Evolutionary conservation across 53 echinoderm and acorn worm species (phyloP).

Genomic region (Hippasteria phrygiana): DNA sequence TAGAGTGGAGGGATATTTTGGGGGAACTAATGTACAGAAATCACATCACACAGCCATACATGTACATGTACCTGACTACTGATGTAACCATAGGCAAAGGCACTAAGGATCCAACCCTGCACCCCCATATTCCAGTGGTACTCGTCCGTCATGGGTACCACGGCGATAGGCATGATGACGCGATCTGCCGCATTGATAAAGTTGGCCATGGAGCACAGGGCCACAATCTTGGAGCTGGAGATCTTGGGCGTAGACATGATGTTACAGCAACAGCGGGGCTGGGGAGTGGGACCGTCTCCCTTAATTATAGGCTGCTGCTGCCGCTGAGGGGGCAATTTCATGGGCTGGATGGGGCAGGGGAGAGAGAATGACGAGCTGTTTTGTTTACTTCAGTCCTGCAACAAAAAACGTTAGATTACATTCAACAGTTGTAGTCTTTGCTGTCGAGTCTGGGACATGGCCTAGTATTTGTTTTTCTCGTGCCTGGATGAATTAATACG

Average conservation of each 20-base stretch:
- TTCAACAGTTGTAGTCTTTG: too few relatives aligned
- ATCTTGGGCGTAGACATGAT: constrained; percentile 32
- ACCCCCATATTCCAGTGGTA: constrained; percentile 87
- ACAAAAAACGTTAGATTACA: neutral
- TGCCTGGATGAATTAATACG: too few relatives aligned
- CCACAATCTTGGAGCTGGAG: constrained; percentile 84
- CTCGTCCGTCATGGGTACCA: constrained; percentile 92
- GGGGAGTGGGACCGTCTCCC: neutral
- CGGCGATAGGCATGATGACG: constrained; percentile 98
- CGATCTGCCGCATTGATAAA: constrained; percentile 99
- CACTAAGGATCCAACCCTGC: constrained; percentile 97
- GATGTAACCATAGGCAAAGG: constrained; percentile 98
- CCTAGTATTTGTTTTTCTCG: too few relatives aligned
- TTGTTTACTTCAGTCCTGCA: constrained; percentile 1
- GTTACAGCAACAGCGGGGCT: constrained; percentile 10
- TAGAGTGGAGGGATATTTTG: too few relatives aligned
- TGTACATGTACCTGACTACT: constrained; percentile 85
- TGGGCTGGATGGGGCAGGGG: neutral
- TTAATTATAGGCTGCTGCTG: constrained; percentile 37
- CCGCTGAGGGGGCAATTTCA: constrained; percentile 23
- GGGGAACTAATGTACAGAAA: too few relatives aligned
- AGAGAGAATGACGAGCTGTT: neutral
- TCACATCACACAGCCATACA: too few relatives aligned
- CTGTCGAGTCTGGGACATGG: too few relatives aligned
- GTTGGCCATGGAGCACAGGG: constrained; percentile 94